Conservation (phyloP, 1,140 invertebrate species). For the Andricus grossulariae region DNA sequence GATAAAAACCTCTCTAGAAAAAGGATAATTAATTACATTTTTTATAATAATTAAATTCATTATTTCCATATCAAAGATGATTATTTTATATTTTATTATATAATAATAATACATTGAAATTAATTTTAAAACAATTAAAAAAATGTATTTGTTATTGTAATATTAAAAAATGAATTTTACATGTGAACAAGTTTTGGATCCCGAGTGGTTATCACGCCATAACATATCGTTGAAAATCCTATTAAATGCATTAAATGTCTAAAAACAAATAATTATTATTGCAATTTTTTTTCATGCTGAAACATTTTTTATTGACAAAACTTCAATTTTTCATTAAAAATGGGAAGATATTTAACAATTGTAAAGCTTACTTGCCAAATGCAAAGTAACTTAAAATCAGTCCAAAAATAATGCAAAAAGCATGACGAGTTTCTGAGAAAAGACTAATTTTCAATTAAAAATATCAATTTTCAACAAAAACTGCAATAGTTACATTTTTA, state of each 20-base stretch:
- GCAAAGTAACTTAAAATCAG: not conserved
- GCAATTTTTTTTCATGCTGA: not conserved
- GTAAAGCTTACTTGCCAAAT: constrained; percentile 1
- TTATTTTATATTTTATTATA: too few species aligned
- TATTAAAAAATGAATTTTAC: not conserved
- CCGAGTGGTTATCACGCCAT: not conserved
- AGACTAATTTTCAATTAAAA: too few species aligned
- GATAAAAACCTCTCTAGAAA: not conserved
- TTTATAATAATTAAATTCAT: not conserved
- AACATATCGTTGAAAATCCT: constrained; percentile 17
- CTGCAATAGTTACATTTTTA: too few species aligned
- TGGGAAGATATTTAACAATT: not conserved
- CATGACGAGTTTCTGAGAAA: not conserved
- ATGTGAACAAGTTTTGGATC: constrained; percentile 13
- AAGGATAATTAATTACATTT: not conserved
- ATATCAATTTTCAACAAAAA: too few species aligned
- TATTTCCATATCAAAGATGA: too few species aligned
- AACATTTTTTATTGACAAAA: not conserved
- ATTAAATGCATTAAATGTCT: not conserved
- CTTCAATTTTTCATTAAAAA: not conserved
- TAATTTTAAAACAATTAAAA: not conserved
- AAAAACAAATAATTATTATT: not conserved
- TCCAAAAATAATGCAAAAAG: constrained; percentile 18
- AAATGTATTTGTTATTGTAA: not conserved
- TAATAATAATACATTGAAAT: not conserved